Base-by-base conservation (phyloP, 1,140 invertebrate species). In the Pseudomyrmex sp. region DNA sequence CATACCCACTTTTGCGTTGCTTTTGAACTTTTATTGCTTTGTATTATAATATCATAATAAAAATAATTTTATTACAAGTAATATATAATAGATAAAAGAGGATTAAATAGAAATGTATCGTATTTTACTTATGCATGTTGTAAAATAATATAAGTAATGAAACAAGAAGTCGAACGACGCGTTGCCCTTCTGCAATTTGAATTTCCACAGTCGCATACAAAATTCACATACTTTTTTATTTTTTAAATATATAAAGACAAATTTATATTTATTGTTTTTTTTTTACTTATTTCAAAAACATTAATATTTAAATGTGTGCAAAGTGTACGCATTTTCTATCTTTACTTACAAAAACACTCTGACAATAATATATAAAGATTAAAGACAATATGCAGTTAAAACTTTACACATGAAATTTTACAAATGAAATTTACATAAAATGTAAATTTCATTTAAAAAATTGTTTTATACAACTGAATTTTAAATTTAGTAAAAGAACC, bases 71-170 rank as follows among this genome's bases (percentile, higher is more conserved):
- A 12, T 58, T 10, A 13, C 54, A 58, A 46, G 56, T 52, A 12
- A 44, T 54, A 58, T 54, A 44, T 79, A 48, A 79, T 58, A 48
- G 26, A 70, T 18, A 61, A 48, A 58, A 80, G 18, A 44, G n/a
- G 46, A 46, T 65, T 68, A 5, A 20, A 70, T 61, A 80, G 66
- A 80, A 80, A 48, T 50, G 2, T 23, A 12, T 20, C 18, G 13
- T 61, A 20, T 80, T 68, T 84, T n/a, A 56, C 54, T 68, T 82
- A 23, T 79, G 56, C 65, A 80, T 68, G 66, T 61, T 69, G 48
- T 56, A 50, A 5, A 50, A 75, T 20, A 26, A 68, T 2, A 62
- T 61, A 68, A 50, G 61, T 35, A 35, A 59, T 50, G 35, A 66
- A 35, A 7, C 35, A 35, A 35, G 20, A 79, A 68, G 8, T 83